Base-by-base conservation (phyloP, 2,888 invertebrate genomes). In the Parnassius smintheus region DNA sequence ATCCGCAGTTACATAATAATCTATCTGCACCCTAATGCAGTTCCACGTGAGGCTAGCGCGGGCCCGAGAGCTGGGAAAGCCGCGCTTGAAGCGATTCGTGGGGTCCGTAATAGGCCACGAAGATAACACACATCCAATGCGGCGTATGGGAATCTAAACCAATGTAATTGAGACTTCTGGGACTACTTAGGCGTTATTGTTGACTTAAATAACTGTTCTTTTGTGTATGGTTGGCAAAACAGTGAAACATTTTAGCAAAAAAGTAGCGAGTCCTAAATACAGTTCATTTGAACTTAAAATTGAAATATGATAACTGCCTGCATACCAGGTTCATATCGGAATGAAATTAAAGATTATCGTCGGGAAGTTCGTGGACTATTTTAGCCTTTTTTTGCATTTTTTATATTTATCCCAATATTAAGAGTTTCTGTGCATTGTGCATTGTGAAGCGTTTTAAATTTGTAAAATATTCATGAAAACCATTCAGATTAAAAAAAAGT, bases 81-180 rank as follows among this genome's bases (percentile, higher is more conserved):
- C 73, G 72, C 74, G 84, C 88, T 83, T 69, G 67, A 64, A 86
- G 88, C 87, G 68, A 70, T 83, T 87, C 88, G 88, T 88, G 88
- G 74, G 66, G 70, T 60, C 69, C 60, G 76, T 85, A 86, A 86
- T 84, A 74, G 78, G 74, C 74, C 84, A 82, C 83, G 84, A 81
- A 68, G 61, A 68, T 61, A 55, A 61, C 70, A 75, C 75, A 75
- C 81, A 74, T 75, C 73, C 72, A 77, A 72, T 73, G 74, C 78
- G 69, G 76, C 73, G 78, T 85, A 86, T 87, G 88, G 87, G 87
- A 88, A 86, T 82, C 81, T 77, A 73, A 70, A 72, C 69, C 72
- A 73, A 56, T 46, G 78, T 82, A 81, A 83, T 84, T 78, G 81
- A 77, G 76, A 80, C 76, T 82, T 81, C 83, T 83, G 79, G 73